phyloP scores from a whole-genome alignment of 2,888 invertebrate species.

The Craniophora ligustri region DNA sequence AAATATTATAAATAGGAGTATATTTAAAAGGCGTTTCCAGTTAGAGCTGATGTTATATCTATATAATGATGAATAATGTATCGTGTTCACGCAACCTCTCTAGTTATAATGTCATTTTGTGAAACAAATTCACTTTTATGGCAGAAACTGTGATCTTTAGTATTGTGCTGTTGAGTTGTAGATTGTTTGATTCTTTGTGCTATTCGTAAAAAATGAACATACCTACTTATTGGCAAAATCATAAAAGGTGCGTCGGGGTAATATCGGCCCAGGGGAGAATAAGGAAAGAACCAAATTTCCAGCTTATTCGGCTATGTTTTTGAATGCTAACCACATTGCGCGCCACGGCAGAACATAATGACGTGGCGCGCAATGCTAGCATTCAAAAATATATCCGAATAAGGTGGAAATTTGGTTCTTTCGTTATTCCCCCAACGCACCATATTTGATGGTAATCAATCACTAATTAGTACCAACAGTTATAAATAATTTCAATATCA shows the following conservation, averaged over 20 bases:
- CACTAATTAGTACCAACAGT: conserved; percentile 15
- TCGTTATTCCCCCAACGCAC: too few species aligned
- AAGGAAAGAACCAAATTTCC: too few species aligned
- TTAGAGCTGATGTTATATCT: conserved; percentile 63
- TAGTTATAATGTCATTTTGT: conserved; percentile 62
- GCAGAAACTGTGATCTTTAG: conserved; percentile 76
- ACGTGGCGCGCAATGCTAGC: too few species aligned
- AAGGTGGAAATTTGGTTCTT: too few species aligned
- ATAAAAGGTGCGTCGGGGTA: too few species aligned
- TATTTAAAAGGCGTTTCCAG: conserved; percentile 62
- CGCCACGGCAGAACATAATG: too few species aligned
- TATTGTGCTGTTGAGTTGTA: conserved; percentile 69
- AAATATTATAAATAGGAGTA: conserved; percentile 63
- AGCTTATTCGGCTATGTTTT: too few species aligned
- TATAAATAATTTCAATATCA: conserved; percentile 29
- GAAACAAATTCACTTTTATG: conserved; percentile 65
- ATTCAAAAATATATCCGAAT: too few species aligned
- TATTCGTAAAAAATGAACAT: conserved; percentile 20
- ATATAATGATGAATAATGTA: conserved; percentile 58
- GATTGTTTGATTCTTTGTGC: conserved; percentile 48
- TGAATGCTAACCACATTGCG: too few species aligned
- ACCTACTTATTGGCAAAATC: conserved; percentile 19
- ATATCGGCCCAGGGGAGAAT: too few species aligned
- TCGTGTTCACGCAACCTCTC: conserved; percentile 62
- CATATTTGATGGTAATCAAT: too few species aligned